A percentile compares a stretch with the other conserved stretches of the same genome.
These are phyloP conservation scores for Coleophora flavipennella DNA, from an alignment of 2,888 invertebrate genomes.

Conservation along the genomic window DNA sequence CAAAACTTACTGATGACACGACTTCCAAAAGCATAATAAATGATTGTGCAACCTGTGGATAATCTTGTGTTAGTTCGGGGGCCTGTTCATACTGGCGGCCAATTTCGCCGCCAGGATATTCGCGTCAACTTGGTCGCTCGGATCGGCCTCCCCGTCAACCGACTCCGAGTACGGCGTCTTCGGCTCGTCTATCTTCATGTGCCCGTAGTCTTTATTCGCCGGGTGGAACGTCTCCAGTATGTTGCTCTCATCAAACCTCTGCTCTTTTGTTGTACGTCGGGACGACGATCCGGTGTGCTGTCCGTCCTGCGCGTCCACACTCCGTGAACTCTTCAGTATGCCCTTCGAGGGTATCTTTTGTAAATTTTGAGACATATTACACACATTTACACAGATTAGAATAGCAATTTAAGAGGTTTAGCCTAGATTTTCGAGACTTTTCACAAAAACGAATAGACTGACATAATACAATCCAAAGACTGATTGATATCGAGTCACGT, in stretches of 20 bases:
- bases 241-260: conserved; percentile 99
- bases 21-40: no score
- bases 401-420: conserved; percentile 28
- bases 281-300: conserved; percentile 44
- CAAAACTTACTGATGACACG: no score
- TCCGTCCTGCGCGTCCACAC: conserved; percentile 82
- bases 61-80: no score
- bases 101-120: conserved; percentile 83
- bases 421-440: conserved; percentile 5
- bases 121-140: conserved; percentile 76
- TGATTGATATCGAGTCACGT: no score
- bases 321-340: conserved; percentile 92
- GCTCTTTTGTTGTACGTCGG: conserved; percentile 69
- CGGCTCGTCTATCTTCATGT: conserved; percentile 97
- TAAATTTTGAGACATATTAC: conserved; percentile 86
- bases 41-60: no score
- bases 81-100: conserved; percentile 66
- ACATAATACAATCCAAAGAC: conserved; percentile 10
- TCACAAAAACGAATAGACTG: neutral
- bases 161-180: conserved; percentile 89
- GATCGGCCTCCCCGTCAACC: conserved; percentile 74
- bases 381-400: conserved; percentile 25
- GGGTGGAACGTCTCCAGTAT: conserved; percentile 98
- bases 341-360: conserved; percentile 90
- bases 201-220: conserved; percentile 98